Evolutionary conservation across 2,113 vertebrate genomes (phyloP).

Genomic region (Chauna torquata): DNA sequence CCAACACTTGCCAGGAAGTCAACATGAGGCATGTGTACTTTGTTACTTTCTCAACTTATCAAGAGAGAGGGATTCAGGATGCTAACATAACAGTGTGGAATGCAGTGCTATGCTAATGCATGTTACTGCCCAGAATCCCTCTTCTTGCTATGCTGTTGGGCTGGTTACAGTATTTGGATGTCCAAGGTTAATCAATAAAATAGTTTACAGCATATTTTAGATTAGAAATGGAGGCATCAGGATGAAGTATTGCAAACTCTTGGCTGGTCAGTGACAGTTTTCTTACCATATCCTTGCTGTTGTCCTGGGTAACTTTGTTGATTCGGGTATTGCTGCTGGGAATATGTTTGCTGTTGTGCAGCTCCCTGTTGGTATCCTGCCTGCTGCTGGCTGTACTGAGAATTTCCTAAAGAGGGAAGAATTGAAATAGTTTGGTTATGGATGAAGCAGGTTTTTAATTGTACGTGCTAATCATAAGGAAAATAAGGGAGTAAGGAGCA

Average conservation of each 20-base stretch:
- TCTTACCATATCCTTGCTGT: constrained; percentile 87
- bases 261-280: not conserved
- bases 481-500: not conserved
- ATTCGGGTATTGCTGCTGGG: constrained; percentile 91
- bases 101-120: not conserved
- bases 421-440: not conserved
- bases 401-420: constrained; percentile 79
- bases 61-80: not conserved
- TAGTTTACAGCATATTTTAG: not conserved
- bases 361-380: constrained; percentile 90
- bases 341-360: constrained; percentile 87
- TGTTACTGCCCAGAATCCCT: not conserved
- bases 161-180: not conserved
- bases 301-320: constrained; percentile 91
- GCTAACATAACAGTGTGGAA: not conserved
- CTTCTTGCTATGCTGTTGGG: not conserved
- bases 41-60: not conserved
- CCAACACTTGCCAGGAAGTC: not conserved
- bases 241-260: not conserved
- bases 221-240: accelerated
- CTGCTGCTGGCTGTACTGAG: constrained; percentile 94
- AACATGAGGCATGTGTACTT: not conserved
- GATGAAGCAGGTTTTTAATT: not conserved
- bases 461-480: not conserved
- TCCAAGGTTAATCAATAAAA: not conserved